Evolutionary conservation across 1,140 invertebrate genomes (phyloP).

Genomic region (Lethrus apterus): DNA sequence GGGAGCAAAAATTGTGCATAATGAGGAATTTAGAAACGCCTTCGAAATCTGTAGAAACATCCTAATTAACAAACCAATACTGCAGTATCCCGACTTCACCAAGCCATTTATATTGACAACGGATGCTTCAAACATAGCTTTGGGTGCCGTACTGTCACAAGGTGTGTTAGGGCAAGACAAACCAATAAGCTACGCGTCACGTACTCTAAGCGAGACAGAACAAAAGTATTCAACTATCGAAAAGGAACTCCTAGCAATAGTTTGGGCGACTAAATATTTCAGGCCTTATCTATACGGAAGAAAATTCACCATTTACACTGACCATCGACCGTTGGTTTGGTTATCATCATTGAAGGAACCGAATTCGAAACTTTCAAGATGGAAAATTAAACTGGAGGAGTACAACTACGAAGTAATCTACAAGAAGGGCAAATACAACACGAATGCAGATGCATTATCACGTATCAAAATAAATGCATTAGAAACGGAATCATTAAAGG

Average conservation of each 20-base stretch:
- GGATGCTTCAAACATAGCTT: slow-evolving; percentile 30
- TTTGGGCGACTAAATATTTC: slow-evolving; percentile 42
- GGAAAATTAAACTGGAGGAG: slow-evolving; percentile 5
- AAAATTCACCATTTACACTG: slow-evolving; percentile 33
- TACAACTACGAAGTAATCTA: slow-evolving; percentile 6
- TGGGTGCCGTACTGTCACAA: slow-evolving; percentile 33
- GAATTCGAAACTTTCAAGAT: background rate
- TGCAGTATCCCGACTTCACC: slow-evolving; percentile 34
- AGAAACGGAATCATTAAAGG: background rate
- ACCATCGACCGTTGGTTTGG: slow-evolving; percentile 22
- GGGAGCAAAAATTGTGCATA: slow-evolving; percentile 11
- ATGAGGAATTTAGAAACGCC: slow-evolving; percentile 12
- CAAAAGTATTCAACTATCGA: no score
- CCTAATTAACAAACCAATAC: slow-evolving; percentile 21
- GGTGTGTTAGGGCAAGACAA: slow-evolving; percentile 21
- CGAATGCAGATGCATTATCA: background rate
- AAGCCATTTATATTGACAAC: slow-evolving; percentile 32
- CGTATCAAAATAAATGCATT: background rate
- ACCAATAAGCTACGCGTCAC: slow-evolving; percentile 25
- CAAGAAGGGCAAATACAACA: slow-evolving; percentile 4
- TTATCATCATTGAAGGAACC: slow-evolving; percentile 2
- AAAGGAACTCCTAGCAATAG: slow-evolving; percentile 34
- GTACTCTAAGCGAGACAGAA: slow-evolving; percentile 29
- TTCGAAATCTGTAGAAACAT: slow-evolving; percentile 23
- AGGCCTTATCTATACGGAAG: slow-evolving; percentile 35